These are phyloP conservation scores for Stegostoma tigrinum DNA, from an alignment of 2,113 vertebrate genomes.

Conservation along the genomic window DNA sequence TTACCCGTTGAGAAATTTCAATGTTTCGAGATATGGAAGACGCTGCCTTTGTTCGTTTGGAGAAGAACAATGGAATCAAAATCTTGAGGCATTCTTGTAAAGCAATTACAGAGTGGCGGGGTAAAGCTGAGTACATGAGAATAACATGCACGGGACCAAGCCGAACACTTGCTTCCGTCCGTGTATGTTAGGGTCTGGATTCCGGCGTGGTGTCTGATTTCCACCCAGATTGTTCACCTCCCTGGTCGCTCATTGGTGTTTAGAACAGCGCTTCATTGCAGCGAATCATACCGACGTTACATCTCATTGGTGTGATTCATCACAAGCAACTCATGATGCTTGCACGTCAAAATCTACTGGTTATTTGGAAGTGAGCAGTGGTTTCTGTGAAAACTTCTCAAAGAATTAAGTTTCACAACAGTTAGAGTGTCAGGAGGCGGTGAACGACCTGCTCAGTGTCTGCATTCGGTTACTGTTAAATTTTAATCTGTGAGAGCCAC, in stretches of 20 bases:
- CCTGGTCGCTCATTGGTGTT: background rate
- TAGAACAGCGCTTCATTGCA: background rate
- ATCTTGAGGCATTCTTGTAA: too few relatives aligned
- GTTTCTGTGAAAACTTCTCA: background rate
- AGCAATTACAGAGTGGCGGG: too few relatives aligned
- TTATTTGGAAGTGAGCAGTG: background rate
- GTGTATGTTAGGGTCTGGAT: background rate
- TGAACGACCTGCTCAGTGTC: background rate
- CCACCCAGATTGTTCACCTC: background rate
- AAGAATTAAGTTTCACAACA: background rate
- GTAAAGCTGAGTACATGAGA: too few relatives aligned
- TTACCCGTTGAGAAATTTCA: too few relatives aligned
- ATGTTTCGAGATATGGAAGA: too few relatives aligned
- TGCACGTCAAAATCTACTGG: background rate
- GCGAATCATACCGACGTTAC: background rate
- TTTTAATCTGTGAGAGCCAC: background rate
- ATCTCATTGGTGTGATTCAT: background rate
- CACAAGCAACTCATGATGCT: background rate
- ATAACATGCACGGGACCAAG: background rate
- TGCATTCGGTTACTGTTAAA: background rate
- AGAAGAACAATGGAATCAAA: too few relatives aligned
- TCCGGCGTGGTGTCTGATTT: background rate
- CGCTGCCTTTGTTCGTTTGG: too few relatives aligned
- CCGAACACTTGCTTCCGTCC: accelerated
- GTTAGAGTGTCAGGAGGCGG: too few relatives aligned